Base-by-base conservation (phyloP, 2,888 invertebrate species). In the Tubiluchus corallicola region DNA sequence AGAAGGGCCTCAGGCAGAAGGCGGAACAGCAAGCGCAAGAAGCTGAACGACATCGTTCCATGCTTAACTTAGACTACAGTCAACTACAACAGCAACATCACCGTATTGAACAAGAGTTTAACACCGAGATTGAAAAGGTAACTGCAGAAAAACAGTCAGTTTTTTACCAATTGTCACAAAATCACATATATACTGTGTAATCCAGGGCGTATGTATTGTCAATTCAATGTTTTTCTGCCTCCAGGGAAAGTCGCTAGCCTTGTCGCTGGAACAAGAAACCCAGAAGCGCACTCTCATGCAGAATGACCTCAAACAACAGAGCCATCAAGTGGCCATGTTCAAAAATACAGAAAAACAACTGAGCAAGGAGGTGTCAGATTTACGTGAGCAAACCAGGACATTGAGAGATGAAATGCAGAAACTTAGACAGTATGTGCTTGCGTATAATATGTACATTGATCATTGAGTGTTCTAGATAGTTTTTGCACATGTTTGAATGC, bases 11-110 rank as follows among this genome's bases (percentile, higher is more conserved):
- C 3, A 72, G 88, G 41, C 84, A 85, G 60, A 78, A 82, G 53
- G 78, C 84, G 0, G 92, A 94, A 61, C 53, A 55, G n/a, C 52
- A 53, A 13, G 50, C 59, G 15, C 84, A 94, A 65, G 88, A 90
- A 62, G 82, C 84, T 57, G 92, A 94, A 62, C 73, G 92, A 1
- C 85, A 88, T 65, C 81, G 88, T 61, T 88, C 84, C 9, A 90
- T 90, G 82, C 70, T 92, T 21, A 81, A 82, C 17, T 87, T 94
- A 2, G 94, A 94, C 66, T 82, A 88, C 62, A 72, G 85, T n/a
- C 90, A 90, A 68, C 80, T 88, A 57, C 84, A 85, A 59, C 81
- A 87, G 60, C 66, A 66, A 46, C 66, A 90, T 50, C 82, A 85
- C 59, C 84, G 85, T 59, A 67, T 88, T 4, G 87, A 90, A 65